Evolutionary conservation across 2,888 invertebrate species (phyloP), one percentile per base, ranked within the genome.

Genomic region (Agriopis marginaria): DNA sequence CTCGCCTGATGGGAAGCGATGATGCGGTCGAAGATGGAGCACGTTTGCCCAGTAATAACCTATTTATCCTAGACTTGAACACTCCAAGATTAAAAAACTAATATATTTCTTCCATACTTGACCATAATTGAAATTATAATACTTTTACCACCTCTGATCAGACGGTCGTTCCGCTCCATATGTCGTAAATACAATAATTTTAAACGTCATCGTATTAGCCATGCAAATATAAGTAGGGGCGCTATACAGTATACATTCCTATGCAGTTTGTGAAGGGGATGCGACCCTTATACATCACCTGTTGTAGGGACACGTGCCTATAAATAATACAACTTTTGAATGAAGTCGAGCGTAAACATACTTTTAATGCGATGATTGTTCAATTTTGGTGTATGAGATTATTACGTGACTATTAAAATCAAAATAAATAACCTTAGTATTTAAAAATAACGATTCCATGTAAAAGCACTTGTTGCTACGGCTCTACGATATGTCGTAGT

Each of bases 131-230:
- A 44, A 44, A 58, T 32, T 23, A n/a, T 12, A 58, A 58, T 23
- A 45, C 3, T 17, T 58, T 17, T 45, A 9, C 45, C 45, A 58
- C 58, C 45, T 50, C 55, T 39, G 68, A 69, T 71, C 53, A 70
- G 56, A 73, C 58, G 66, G 70, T 66, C 72, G 55, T 73, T 68
- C 74, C 66, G 65, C 68, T 75, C 89, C 91, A 91, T 88, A 84
- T 92, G 91, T 81, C 79, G 75, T 72, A 80, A 86, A 82, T 81
- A 75, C 77, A 12, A 62, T 62, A 62, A 77, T 86, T 85, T 83
- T 76, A 83, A 88, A 85, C 82, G 88, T 92, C 92, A 93, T 92
- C 92, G 86, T 83, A 90, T 93, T 92, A 92, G 91, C 88, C 87
- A 93, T 92, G 92, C 91, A 89, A 88, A 88, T 84, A 88, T 82